These are phyloP conservation scores for Cheilosia impressa DNA, from an alignment of 2,888 invertebrate genomes.

Conservation along the genomic window DNA sequence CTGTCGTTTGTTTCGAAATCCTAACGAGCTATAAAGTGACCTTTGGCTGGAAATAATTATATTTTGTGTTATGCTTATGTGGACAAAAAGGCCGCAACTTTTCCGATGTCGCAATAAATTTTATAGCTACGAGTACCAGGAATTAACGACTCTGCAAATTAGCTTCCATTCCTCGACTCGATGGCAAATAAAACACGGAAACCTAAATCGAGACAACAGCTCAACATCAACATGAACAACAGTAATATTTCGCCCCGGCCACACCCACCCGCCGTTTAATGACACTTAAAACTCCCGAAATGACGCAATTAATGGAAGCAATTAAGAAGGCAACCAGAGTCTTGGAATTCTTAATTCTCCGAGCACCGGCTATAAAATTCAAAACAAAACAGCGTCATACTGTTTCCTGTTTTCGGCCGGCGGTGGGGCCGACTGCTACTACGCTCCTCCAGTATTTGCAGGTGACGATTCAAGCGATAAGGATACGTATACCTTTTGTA, in stretches of 20 bases:
- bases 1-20: not conserved
- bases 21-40: constrained; percentile 5
- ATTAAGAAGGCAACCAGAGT: constrained; percentile 61
- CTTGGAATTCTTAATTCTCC: constrained; percentile 55
- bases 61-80: not conserved
- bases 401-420: constrained; percentile 27
- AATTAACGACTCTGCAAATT: constrained; percentile 62
- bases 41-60: not conserved
- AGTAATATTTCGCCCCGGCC: constrained; percentile 14
- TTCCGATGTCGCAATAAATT: constrained; percentile 33
- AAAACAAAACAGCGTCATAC: constrained; percentile 54
- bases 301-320: constrained; percentile 68
- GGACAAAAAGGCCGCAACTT: not conserved
- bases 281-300: constrained; percentile 58
- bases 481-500: not conserved
- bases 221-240: constrained; percentile 47
- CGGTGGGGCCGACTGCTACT: not conserved
- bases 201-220: constrained; percentile 46
- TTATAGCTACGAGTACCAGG: constrained; percentile 14
- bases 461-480: constrained; percentile 33
- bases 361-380: constrained; percentile 57
- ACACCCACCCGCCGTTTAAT: constrained; percentile 22
- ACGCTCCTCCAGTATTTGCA: constrained; percentile 41
- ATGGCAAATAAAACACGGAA: constrained; percentile 30
- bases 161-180: constrained; percentile 18